Evolutionary conservation across 2,797 vertebrate genomes (phyloP).

Genomic region (Petrocephalus sullivani): DNA sequence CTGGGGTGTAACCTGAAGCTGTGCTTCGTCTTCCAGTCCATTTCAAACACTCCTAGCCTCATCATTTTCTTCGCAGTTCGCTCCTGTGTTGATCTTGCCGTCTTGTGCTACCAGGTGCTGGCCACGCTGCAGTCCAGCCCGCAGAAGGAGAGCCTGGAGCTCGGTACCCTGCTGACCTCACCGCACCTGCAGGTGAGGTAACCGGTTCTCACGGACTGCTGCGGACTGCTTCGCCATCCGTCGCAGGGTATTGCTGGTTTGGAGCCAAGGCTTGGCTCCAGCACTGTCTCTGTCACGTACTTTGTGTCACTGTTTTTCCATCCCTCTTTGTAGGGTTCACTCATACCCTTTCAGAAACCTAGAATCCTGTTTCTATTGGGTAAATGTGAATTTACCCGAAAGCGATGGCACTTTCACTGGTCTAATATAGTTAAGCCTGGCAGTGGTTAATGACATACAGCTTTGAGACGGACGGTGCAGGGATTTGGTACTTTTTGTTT

Average conservation of each 20-base stretch:
- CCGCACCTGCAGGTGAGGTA: conserved; percentile 80
- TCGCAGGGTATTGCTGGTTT: background rate
- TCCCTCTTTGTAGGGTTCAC: background rate
- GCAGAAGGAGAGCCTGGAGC: conserved; percentile 88
- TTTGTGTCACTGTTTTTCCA: background rate
- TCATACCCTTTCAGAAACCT: background rate
- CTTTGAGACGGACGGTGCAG: background rate
- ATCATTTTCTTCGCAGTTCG: background rate
- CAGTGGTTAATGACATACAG: background rate
- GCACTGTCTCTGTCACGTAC: background rate
- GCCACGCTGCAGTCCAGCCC: conserved; percentile 73
- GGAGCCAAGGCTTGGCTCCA: background rate
- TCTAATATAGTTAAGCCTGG: background rate
- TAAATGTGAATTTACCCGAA: too few species aligned
- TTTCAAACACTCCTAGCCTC: background rate
- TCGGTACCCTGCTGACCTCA: conserved; percentile 75
- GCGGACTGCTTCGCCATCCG: background rate
- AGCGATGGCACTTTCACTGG: background rate
- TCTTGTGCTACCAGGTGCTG: conserved; percentile 67
- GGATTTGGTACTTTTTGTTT: background rate
- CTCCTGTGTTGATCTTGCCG: background rate
- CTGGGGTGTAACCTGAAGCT: background rate
- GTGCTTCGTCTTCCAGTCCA: background rate
- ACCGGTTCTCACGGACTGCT: background rate
- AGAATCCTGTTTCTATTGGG: background rate